phyloP scores from a whole-genome alignment of 1,140 invertebrate species.

The Bombus confusus region DNA sequence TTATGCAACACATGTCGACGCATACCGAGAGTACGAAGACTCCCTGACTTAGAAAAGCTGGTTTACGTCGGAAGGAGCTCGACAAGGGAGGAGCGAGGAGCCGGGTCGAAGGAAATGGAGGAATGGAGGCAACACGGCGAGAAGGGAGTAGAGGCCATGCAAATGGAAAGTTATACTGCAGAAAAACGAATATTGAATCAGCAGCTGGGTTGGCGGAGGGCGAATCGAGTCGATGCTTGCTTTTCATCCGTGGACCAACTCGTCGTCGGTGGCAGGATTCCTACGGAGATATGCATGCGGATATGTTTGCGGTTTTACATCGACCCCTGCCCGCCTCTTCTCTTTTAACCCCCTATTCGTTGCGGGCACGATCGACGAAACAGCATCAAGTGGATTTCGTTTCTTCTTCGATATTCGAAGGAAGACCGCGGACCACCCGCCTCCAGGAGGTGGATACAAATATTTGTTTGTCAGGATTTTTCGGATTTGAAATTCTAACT shows the following conservation, averaged over 20 bases:
- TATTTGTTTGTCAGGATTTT: slow-evolving; percentile 24
- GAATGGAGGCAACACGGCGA: not conserved
- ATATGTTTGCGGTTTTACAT: slow-evolving; percentile 56
- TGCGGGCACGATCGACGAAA: slow-evolving; percentile 40
- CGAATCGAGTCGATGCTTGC: slow-evolving; percentile 71
- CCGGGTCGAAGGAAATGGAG: slow-evolving; percentile 43
- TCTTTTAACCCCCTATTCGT: slow-evolving; percentile 42
- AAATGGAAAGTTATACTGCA: slow-evolving; percentile 81
- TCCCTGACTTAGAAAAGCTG: slow-evolving; percentile 52
- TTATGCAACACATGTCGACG: slow-evolving; percentile 73
- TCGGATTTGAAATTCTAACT: slow-evolving; percentile 35
- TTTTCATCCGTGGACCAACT: slow-evolving; percentile 75
- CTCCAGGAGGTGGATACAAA: slow-evolving; percentile 15
- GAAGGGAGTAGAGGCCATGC: slow-evolving; percentile 72
- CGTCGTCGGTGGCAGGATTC: slow-evolving; percentile 70
- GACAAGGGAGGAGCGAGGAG: slow-evolving; percentile 38
- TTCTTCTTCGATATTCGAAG: slow-evolving; percentile 38
- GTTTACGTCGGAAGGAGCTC: slow-evolving; percentile 58
- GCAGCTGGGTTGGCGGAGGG: slow-evolving; percentile 65
- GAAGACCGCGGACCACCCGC: not conserved
- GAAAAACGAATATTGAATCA: slow-evolving; percentile 82
- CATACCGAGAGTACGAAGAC: slow-evolving; percentile 56
- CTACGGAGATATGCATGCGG: slow-evolving; percentile 61
- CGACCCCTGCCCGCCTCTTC: slow-evolving; percentile 6
- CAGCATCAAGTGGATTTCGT: slow-evolving; percentile 36